Conservation (phyloP, 2,113 vertebrate species). For the Xiphorhynchus elegans region DNA sequence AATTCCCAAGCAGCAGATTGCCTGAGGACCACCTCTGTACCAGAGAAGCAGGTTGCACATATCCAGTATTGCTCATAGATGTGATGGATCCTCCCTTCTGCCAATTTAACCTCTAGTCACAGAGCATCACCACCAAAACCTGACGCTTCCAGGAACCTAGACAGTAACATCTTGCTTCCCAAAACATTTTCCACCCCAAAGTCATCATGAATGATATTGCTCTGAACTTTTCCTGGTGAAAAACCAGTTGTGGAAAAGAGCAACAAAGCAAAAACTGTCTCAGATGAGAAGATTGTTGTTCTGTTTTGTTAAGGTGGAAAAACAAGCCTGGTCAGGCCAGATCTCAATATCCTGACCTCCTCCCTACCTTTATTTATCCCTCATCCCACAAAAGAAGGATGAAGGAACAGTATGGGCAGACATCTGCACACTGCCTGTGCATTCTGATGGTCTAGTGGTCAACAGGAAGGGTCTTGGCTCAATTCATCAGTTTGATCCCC, state of each 20-base stretch:
- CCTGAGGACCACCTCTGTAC: rapidly evolving
- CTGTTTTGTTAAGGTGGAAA: background rate
- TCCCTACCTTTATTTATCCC: background rate
- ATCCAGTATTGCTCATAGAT: rapidly evolving
- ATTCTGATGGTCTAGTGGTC: background rate
- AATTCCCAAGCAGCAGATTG: background rate
- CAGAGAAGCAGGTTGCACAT: background rate
- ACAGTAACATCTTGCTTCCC: background rate
- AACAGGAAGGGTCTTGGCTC: background rate
- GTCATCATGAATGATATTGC: rapidly evolving
- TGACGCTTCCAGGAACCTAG: background rate
- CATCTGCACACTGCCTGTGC: background rate
- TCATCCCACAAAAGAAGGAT: background rate
- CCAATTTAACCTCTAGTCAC: background rate
- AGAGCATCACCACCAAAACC: background rate
- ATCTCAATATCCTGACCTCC: background rate
- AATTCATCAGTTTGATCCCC: background rate
- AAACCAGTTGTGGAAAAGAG: background rate
- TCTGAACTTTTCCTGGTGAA: background rate
- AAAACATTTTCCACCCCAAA: background rate
- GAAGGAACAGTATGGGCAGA: background rate
- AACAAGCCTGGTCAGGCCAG: background rate
- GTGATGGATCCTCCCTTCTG: background rate
- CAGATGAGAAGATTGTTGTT: background rate
- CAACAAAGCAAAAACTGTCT: background rate